These are phyloP conservation scores for Dicycla oo DNA, from an alignment of 2,888 invertebrate genomes.

Conservation along the genomic window DNA sequence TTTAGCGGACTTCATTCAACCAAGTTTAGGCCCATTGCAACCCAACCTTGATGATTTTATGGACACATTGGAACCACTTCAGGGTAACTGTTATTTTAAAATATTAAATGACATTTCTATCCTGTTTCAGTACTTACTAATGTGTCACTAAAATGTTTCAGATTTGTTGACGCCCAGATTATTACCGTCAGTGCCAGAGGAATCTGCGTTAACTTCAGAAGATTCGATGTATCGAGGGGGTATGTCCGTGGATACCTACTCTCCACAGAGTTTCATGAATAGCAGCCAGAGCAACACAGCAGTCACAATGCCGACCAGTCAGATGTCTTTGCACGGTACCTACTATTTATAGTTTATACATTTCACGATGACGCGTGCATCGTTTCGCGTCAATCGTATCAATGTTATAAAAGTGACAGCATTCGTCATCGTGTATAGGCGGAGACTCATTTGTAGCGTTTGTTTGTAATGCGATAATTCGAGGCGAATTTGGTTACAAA, in stretches of 20 bases:
- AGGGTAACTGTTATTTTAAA: conserved; percentile 90
- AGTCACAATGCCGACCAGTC: conserved; percentile 85
- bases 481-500: no score
- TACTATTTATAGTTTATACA: conserved; percentile 4
- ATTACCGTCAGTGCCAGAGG: conserved; percentile 91
- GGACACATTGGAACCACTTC: conserved; percentile 96
- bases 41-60: conserved; percentile 99
- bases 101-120: neutral
- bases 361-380: conserved; percentile 3
- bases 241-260: conserved; percentile 85
- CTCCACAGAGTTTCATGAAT: conserved; percentile 77
- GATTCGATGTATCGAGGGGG: conserved; percentile 87
- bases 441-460: no score
- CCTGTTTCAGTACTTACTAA: conserved; percentile 22
- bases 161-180: conserved; percentile 85
- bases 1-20: conserved; percentile 99
- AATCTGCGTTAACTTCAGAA: conserved; percentile 86
- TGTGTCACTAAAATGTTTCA: conserved; percentile 60
- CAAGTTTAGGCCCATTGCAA: conserved; percentile 98
- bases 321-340: conserved; percentile 86
- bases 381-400: conserved; percentile 20
- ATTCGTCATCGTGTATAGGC: conserved; percentile 13
- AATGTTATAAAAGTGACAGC: conserved; percentile 18
- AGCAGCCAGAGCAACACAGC: conserved; percentile 73
- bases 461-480: no score